Evolutionary conservation across 2,888 invertebrate genomes (phyloP), one percentile per base, ranked within the genome.

Genomic region (Brachycybe producta): DNA sequence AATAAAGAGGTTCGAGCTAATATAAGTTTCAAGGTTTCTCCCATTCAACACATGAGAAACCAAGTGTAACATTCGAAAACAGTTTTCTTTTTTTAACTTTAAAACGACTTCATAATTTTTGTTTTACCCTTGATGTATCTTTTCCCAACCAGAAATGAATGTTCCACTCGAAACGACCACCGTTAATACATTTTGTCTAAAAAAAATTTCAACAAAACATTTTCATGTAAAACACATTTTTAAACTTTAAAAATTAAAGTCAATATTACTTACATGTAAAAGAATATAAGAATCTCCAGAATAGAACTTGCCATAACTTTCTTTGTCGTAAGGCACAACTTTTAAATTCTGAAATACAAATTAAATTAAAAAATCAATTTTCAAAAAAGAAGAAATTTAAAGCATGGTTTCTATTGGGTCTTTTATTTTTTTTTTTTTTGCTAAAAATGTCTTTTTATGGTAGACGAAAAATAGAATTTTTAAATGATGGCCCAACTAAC

Each of bases 131-230:
- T 0, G 79, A 75, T 0, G 84, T 83, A 61, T 84, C 75, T 36
- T 76, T 76, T 30, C 88, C 90, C 36, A 90, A 73, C 88, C 90
- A 90, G 69, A 83, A 90, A 67, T 87, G 84, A 44, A 87, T 78
- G 63, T 90, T 82, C 82, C 85, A 87, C 46, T 62, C 61, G 15
- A 66, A 59, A 11, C 60, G 52, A 23, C 52, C 40, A 23, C 52
- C 40, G 17, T 72, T 60, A 75, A 76, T 48, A 71, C 78, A 70
- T 62, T 77, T 78, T 1, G 84, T 84, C 84, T 85, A 65, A 36
- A 70, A 69, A 41, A 41, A 51, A 36, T 19, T 35, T 5, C 19
- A 5, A 27, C 11, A 45, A 28, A 44, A 42, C 15, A 38, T 15
- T 62, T 77, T 78, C 1, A 84, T 84, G 84, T 85, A 65, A 36